A percentile compares a stretch with the other conserved stretches of the same genome.
Evolutionary conservation across 2,797 vertebrate genomes (phyloP).

Genomic region (Carcharodon carcharias): DNA sequence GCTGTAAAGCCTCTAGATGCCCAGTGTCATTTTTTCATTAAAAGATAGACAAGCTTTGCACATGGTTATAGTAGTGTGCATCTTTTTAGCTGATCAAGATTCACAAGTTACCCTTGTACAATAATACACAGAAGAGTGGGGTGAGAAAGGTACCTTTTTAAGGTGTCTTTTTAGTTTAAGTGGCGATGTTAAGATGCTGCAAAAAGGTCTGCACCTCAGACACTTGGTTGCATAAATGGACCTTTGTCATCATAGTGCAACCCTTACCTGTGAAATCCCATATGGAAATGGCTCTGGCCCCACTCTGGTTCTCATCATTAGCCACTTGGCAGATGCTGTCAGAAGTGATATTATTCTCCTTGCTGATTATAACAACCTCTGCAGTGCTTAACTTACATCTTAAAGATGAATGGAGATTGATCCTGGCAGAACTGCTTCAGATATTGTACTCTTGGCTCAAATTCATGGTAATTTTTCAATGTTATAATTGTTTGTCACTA

Average conservation of each 20-base stretch:
- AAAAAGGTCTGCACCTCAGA: background rate
- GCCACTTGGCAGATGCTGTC: background rate
- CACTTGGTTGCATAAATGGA: background rate
- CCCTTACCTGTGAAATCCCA: background rate
- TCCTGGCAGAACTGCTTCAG: background rate
- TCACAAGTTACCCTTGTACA: background rate
- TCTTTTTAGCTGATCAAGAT: background rate
- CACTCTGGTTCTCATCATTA: background rate
- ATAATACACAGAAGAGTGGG: background rate
- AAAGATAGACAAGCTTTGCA: background rate
- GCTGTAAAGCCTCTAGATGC: background rate
- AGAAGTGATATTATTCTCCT: background rate
- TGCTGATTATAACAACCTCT: background rate
- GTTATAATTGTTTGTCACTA: background rate
- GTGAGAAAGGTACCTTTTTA: background rate
- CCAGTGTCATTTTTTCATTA: background rate
- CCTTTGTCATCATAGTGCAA: background rate
- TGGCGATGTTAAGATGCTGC: background rate
- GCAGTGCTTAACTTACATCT: background rate
- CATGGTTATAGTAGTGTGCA: background rate
- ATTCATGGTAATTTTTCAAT: background rate
- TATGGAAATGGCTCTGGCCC: background rate
- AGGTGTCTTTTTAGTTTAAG: background rate
- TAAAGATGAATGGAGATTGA: background rate
- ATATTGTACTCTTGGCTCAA: conserved; percentile 10